A percentile compares a stretch with the other conserved stretches of the same genome.
Conservation (phyloP, 2,113 vertebrate genomes). For the Romanogobio albipinnatus region DNA sequence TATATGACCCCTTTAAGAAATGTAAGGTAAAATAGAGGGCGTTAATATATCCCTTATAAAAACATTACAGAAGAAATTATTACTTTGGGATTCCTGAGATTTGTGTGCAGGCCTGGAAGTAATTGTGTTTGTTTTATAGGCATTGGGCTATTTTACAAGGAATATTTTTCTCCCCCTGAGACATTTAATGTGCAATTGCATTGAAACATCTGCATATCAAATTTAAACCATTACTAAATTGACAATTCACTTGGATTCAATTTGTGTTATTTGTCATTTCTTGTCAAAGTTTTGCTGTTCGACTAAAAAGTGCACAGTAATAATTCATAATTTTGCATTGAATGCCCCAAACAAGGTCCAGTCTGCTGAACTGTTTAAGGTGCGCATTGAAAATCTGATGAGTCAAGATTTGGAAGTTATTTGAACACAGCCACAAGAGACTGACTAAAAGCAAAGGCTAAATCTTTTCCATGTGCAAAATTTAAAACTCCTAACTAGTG, state of each 20-base stretch:
- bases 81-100: conserved; percentile 33
- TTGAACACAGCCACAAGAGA: conserved; percentile 17
- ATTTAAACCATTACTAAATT: conserved; percentile 21
- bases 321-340: conserved; percentile 4
- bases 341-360: background rate
- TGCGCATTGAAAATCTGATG: background rate
- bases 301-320: background rate
- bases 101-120: conserved; percentile 28
- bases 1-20: too few relatives aligned
- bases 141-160: conserved; percentile 44
- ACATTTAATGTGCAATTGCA: conserved; percentile 34
- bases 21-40: conserved; percentile 55
- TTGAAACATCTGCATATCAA: conserved; percentile 50
- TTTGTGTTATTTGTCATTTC: conserved; percentile 33
- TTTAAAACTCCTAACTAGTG: conserved; percentile 4
- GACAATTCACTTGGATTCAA: background rate
- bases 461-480: conserved; percentile 15
- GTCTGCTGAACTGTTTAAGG: background rate
- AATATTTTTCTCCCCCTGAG: conserved; percentile 42
- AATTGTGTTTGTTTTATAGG: conserved; percentile 51
- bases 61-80: conserved; percentile 44
- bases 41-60: conserved; percentile 54
- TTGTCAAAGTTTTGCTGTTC: background rate
- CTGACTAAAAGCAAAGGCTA: conserved; percentile 8
- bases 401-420: conserved; percentile 24